These are phyloP conservation scores for Anastrepha obliqua DNA, from an alignment of 1,140 invertebrate genomes.

Conservation along the genomic window DNA sequence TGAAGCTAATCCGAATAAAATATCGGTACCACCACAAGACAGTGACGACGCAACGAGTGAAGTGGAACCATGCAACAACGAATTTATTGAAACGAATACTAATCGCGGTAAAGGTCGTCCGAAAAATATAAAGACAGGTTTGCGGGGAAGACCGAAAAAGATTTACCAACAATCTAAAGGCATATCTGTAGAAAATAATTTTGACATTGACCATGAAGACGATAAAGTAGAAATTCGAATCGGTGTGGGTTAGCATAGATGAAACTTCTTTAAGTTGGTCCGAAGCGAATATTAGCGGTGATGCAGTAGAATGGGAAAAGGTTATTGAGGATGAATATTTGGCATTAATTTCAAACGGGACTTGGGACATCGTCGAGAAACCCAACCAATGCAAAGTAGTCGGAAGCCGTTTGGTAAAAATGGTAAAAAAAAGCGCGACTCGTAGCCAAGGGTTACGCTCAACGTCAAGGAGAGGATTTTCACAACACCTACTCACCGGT, in stretches of 20 bases:
- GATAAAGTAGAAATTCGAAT: neutral
- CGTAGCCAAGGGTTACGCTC: neutral
- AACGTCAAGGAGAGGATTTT: too few relatives aligned
- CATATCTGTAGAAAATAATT: neutral
- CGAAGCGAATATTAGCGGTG: neutral
- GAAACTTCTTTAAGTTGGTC: neutral
- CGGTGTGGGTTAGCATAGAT: too few relatives aligned
- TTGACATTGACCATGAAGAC: neutral
- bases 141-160: constrained; percentile 42
- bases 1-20: neutral
- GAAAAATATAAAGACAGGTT: constrained; percentile 17
- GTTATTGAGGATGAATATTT: too few relatives aligned
- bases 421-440: neutral
- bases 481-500: too few relatives aligned
- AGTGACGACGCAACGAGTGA: neutral
- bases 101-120: constrained; percentile 23
- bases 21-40: neutral
- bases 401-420: neutral
- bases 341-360: too few relatives aligned
- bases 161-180: neutral
- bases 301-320: too few relatives aligned
- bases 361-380: too few relatives aligned
- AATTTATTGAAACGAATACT: neutral
- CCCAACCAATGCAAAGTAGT: too few relatives aligned
- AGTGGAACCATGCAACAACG: neutral